Percentiles rank a stretch among this genome's conserved stretches.
Evolutionary conservation across 2,113 vertebrate genomes (phyloP).

Genomic region (Corvus hawaiiensis): DNA sequence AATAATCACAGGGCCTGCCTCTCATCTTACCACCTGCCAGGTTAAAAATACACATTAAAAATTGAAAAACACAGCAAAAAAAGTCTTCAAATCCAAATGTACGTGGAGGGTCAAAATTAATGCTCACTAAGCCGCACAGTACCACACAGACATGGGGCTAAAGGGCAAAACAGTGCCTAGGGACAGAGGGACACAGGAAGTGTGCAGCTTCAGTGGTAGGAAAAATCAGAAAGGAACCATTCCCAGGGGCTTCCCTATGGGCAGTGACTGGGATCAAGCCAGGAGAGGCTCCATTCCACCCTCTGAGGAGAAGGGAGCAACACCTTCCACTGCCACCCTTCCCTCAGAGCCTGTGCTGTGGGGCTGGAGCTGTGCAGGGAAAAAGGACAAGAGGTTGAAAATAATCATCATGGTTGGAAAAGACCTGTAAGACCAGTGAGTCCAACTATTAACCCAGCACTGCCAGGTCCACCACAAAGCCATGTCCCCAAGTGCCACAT

Average conservation of each 20-base stretch:
- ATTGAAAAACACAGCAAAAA: background rate
- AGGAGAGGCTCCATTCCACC: background rate
- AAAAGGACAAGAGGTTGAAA: background rate
- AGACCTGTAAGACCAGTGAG: background rate
- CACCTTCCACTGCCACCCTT: background rate
- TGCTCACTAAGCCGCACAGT: rapidly evolving
- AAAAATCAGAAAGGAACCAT: background rate
- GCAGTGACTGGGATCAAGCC: background rate
- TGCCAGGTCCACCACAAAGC: rapidly evolving
- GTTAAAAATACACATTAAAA: background rate
- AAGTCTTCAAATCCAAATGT: background rate
- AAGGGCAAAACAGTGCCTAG: background rate
- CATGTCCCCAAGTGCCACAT: background rate
- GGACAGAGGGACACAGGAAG: rapidly evolving
- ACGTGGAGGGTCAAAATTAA: rapidly evolving
- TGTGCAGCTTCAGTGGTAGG: rapidly evolving
- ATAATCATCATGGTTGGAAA: background rate
- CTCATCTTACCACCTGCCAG: background rate
- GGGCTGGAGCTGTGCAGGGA: rapidly evolving
- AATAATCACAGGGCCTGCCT: background rate
- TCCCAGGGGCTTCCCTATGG: rapidly evolving
- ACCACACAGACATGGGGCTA: no score
- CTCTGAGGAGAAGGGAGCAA: background rate
- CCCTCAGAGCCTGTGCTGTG: background rate
- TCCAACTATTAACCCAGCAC: background rate